Conservation (phyloP, 1,140 invertebrate genomes). For the Nasonia longicornis region DNA sequence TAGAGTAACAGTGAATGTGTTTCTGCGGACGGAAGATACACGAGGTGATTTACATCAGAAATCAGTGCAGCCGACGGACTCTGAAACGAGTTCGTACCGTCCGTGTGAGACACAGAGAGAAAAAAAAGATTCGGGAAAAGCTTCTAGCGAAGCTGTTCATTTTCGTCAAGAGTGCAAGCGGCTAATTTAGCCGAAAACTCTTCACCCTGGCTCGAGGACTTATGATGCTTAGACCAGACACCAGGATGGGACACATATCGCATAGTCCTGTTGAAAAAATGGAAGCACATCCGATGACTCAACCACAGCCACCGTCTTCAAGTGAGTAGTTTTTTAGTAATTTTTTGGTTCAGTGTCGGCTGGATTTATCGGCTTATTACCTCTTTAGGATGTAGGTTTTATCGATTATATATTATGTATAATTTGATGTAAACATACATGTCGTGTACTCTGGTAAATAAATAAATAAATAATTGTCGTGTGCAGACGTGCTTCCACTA, state of each 20-base stretch:
- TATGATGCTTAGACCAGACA: constrained; percentile 57
- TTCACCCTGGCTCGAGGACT: constrained; percentile 44
- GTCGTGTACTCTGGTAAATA: too few species aligned
- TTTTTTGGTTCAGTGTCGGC: too few species aligned
- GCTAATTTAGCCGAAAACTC: background rate
- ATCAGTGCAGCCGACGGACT: background rate
- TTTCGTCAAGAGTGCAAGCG: constrained; percentile 9
- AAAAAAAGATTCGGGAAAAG: background rate
- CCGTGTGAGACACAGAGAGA: background rate
- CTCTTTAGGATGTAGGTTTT: too few species aligned
- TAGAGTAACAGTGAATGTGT: too few species aligned
- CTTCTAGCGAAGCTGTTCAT: background rate
- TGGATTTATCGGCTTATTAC: too few species aligned
- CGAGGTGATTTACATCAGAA: background rate
- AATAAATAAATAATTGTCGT: too few species aligned
- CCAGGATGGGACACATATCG: constrained; percentile 54
- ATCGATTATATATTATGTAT: too few species aligned
- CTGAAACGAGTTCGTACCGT: background rate
- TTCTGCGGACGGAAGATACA: too few species aligned
- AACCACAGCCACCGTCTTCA: constrained; percentile 56
- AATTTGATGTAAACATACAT: too few species aligned
- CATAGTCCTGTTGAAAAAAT: constrained; percentile 51
- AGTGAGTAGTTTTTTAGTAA: constrained; percentile 53
- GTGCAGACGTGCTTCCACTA: too few species aligned
- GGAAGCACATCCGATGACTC: constrained; percentile 47